Evolutionary conservation across 1,140 invertebrate species (phyloP), one percentile per base, ranked within the genome.

Genomic region (Ips nitidus): DNA sequence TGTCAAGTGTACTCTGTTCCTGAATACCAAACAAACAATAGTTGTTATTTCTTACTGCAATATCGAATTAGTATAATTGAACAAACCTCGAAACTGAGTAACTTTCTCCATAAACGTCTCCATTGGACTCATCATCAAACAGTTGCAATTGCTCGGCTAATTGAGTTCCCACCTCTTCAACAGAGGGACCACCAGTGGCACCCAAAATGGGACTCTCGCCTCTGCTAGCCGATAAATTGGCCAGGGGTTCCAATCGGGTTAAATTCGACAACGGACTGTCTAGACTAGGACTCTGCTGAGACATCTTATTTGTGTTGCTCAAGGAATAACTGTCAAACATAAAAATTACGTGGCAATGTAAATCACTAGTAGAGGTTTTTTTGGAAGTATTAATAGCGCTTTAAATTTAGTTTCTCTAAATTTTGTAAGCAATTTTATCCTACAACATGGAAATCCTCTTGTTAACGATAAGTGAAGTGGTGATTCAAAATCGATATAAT

Each of bases 1-100:
- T 2, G 77, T 74, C 47, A 79, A 57, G 43, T 73, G 77, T 2
- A 79, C 66, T 50, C 74, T 72, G 57, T 77, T 78, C 41, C 71
- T 52, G 7, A 74, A 22, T 22, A 22, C 0, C 0, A 22, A 22
- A 22, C 22, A 22, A 22, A 22, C 59, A 1, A 68, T 47, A 22
- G 22, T 22, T 22, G 22, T 22, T 22, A 22, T 22, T 22, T 22
- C 22, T 22, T 22, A 22, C 22, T 22, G 22, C 22, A 22, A 22
- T 22, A 22, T 22, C 22, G 0, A 22, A 22, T 22, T 22, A 22
- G 22, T 22, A 22, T 22, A 22, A 22, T 22, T 22, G 22, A 22
- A 22, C 22, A 22, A 47, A 47, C 45, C 45, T 41, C 37, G 56
- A 45, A 37, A 72, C 61, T 40, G 71, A 58, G n/a, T 62, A 38